These are phyloP conservation scores for Eilema griseolum DNA, from an alignment of 2,888 invertebrate genomes.

Conservation along the genomic window DNA sequence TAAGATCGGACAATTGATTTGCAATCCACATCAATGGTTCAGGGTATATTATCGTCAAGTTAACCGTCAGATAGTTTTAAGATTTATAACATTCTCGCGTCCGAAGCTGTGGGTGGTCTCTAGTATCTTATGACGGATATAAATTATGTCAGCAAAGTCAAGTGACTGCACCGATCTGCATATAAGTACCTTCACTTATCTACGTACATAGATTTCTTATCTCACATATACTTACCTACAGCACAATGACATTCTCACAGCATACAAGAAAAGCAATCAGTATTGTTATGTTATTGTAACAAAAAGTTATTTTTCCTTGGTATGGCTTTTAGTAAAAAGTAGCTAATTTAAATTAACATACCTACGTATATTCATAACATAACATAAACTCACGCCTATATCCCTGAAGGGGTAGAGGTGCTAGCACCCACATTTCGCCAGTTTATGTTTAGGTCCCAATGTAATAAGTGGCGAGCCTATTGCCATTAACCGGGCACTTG, in stretches of 20 bases:
- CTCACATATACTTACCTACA: conserved; percentile 22
- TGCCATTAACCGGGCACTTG: too few relatives aligned
- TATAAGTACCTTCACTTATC: conserved; percentile 19
- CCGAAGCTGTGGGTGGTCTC: conserved; percentile 16
- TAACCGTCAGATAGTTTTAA: conserved; percentile 20
- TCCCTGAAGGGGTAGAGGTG: too few relatives aligned
- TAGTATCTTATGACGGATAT: not conserved
- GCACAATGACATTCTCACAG: conserved; percentile 44
- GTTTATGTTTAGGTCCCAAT: too few relatives aligned
- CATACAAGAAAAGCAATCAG: conserved; percentile 42
- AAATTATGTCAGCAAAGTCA: conserved; percentile 12
- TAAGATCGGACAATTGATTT: too few relatives aligned
- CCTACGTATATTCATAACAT: too few relatives aligned
- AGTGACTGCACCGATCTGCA: conserved; percentile 7
- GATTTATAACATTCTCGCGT: conserved; percentile 14
- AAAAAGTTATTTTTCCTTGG: conserved; percentile 30
- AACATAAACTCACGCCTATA: too few relatives aligned
- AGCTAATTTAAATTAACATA: not conserved
- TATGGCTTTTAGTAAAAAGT: not conserved
- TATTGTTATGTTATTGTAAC: conserved; percentile 36
- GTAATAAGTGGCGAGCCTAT: too few relatives aligned
- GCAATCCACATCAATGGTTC: not conserved
- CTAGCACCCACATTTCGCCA: too few relatives aligned
- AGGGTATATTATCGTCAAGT: conserved; percentile 2
- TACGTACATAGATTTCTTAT: conserved; percentile 32